A percentile compares a stretch with the other conserved stretches of the same genome.
Conservation (phyloP, 30 jellyfish, hydroid and myxozoan species). For the Aurelia sp. region DNA sequence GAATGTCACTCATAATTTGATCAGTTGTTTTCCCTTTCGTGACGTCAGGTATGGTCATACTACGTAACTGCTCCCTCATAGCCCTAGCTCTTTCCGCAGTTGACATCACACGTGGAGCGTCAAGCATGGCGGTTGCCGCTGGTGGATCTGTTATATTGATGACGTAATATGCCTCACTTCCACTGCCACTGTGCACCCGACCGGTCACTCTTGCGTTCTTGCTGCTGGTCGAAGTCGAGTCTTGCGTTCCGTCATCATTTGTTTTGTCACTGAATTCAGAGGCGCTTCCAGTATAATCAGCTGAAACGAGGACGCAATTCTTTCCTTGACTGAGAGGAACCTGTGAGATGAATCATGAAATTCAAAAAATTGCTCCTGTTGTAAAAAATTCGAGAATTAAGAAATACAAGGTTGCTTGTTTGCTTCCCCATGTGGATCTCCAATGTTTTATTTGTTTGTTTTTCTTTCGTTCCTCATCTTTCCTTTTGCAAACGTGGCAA, state of each 20-base stretch:
- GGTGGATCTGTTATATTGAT: constrained; percentile 28
- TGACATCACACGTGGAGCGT: background rate
- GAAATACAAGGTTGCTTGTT: no score
- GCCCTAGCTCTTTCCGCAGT: constrained; percentile 9
- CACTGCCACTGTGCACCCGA: constrained; percentile 50
- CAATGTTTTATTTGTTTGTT: no score
- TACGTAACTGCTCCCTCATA: background rate
- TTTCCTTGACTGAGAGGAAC: constrained; percentile 43
- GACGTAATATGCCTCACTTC: constrained; percentile 48
- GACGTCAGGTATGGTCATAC: constrained; percentile 9
- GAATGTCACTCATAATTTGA: constrained; percentile 21
- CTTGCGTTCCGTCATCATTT: constrained; percentile 35
- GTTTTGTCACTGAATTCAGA: constrained; percentile 56
- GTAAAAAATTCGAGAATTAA: no score
- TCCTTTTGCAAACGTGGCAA: no score
- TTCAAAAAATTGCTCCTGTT: no score
- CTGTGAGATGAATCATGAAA: background rate
- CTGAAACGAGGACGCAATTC: constrained; percentile 38
- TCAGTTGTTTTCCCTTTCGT: constrained; percentile 21
- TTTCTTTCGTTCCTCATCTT: no score
- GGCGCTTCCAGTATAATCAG: constrained; percentile 35
- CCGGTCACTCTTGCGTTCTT: constrained; percentile 18
- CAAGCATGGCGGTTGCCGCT: background rate
- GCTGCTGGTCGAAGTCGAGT: constrained; percentile 39
- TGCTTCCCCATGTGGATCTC: no score